Conservation (phyloP, 2,113 vertebrate species). For the Pachycephala philippinensis region DNA sequence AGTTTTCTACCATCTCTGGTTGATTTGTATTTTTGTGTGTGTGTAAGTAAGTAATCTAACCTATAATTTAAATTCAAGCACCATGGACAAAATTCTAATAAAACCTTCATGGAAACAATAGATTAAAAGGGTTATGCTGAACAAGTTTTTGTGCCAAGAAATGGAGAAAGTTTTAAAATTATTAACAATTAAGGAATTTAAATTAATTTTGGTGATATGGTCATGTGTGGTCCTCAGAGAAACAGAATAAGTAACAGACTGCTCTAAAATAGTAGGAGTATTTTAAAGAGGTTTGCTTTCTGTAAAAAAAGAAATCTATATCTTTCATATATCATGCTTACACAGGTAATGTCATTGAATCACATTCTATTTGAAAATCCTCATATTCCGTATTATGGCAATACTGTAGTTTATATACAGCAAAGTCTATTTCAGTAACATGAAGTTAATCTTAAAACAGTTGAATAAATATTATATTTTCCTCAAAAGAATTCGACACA, state of each 20-base stretch:
- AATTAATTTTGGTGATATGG: background rate
- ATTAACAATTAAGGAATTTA: background rate
- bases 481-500: accelerated
- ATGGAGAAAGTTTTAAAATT: background rate
- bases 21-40: background rate
- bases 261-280: background rate
- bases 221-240: background rate
- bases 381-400: background rate
- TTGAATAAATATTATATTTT: background rate
- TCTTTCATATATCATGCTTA: no score
- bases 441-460: background rate
- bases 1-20: background rate
- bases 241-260: background rate
- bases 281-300: background rate
- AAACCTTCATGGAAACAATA: background rate
- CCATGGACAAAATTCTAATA: background rate
- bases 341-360: background rate
- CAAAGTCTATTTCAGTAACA: background rate
- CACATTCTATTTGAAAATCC: background rate
- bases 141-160: background rate
- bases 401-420: background rate
- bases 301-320: background rate
- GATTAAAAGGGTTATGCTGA: background rate
- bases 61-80: background rate
- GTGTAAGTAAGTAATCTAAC: background rate